These are phyloP conservation scores for Metallyticus violacea DNA, from an alignment of 2,888 invertebrate genomes.

Conservation along the genomic window DNA sequence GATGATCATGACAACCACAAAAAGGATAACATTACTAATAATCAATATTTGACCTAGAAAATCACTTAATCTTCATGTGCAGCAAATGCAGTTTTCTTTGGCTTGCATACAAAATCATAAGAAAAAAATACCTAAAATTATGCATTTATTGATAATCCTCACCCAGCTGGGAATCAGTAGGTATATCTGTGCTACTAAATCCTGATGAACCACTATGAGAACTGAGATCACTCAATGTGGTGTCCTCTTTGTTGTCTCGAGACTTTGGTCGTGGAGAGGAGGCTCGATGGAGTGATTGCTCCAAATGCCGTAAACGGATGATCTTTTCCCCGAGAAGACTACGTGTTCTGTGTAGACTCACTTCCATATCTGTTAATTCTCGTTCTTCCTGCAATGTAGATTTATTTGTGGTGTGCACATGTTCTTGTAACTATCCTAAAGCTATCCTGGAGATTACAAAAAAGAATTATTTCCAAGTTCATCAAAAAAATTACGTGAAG, in stretches of 20 bases:
- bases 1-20: too few relatives aligned
- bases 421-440: too few relatives aligned
- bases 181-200: slow-evolving; percentile 66
- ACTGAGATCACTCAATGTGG: slow-evolving; percentile 64
- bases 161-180: slow-evolving; percentile 49
- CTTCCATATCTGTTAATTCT: slow-evolving; percentile 79
- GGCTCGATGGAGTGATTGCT: slow-evolving; percentile 70
- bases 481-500: too few relatives aligned
- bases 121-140: neutral
- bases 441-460: too few relatives aligned
- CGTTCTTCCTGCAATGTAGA: slow-evolving; percentile 63
- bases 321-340: slow-evolving; percentile 77
- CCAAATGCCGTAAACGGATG: slow-evolving; percentile 73
- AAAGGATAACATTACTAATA: neutral
- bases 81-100: neutral
- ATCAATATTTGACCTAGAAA: neutral
- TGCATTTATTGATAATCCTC: neutral
- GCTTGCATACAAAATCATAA: neutral
- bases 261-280: slow-evolving; percentile 36
- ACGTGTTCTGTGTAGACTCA: slow-evolving; percentile 71
- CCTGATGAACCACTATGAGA: slow-evolving; percentile 59
- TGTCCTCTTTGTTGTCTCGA: slow-evolving; percentile 51
- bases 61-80: neutral
- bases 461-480: too few relatives aligned
- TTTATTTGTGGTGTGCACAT: too few relatives aligned